Percentiles rank a stretch among this genome's conserved stretches.
Conservation (phyloP, 2,888 invertebrate genomes). For the Dryobotodes eremita region DNA sequence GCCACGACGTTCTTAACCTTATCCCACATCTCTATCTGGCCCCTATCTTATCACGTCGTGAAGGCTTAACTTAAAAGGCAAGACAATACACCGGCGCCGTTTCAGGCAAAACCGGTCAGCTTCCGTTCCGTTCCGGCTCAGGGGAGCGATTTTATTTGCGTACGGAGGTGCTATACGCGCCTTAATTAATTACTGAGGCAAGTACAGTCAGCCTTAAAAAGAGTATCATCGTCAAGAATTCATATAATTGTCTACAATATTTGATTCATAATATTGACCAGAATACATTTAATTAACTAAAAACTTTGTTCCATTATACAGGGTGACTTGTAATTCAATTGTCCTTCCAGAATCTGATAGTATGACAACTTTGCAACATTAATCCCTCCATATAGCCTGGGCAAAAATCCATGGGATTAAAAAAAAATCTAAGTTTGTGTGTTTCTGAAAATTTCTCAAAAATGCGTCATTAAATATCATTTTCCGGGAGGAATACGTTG, state of each 20-base stretch:
- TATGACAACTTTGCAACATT: not conserved
- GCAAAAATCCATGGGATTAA: not conserved
- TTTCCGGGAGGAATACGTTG: not conserved
- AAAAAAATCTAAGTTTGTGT: not conserved
- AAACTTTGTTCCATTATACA: not conserved
- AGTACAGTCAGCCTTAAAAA: not conserved
- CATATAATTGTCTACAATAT: not conserved
- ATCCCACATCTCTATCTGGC: slow-evolving; percentile 39
- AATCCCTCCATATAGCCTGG: not conserved
- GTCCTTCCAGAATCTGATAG: not conserved
- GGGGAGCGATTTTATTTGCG: slow-evolving; percentile 58
- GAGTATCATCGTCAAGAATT: not conserved
- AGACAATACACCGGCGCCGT: slow-evolving; percentile 46
- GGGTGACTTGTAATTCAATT: too few relatives aligned
- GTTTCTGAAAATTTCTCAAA: not conserved
- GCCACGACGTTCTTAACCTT: not conserved
- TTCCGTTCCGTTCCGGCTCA: slow-evolving; percentile 42
- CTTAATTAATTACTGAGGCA: slow-evolving; percentile 14
- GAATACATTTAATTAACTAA: not conserved
- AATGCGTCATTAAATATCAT: not conserved
- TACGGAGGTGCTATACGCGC: slow-evolving; percentile 41
- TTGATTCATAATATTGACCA: not conserved
- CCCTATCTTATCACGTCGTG: slow-evolving; percentile 38
- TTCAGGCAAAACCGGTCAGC: slow-evolving; percentile 61
- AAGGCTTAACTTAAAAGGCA: slow-evolving; percentile 29